Percentiles rank a stretch among this genome's conserved stretches.
Conservation (phyloP, 23 tunicate species). For the Halocynthia roretzi region DNA sequence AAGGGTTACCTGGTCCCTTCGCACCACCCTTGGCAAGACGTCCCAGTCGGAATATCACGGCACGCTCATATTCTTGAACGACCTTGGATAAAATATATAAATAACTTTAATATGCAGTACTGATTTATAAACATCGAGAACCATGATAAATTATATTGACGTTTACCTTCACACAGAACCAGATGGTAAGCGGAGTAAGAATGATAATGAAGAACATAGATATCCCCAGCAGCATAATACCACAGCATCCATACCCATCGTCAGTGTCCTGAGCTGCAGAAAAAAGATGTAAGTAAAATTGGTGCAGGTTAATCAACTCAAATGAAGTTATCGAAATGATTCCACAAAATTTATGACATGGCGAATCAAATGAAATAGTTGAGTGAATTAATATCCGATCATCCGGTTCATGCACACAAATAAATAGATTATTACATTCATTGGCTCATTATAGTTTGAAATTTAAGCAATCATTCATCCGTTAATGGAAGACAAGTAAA, state of each 20-base stretch:
- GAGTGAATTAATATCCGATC: too few species aligned
- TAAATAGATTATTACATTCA: too few species aligned
- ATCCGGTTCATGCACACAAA: too few species aligned
- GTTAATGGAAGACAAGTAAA: too few species aligned
- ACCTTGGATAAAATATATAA: slow-evolving; percentile 41
- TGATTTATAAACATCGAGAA: too few species aligned
- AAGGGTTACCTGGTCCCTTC: slow-evolving; percentile 78
- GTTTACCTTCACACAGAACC: slow-evolving; percentile 73
- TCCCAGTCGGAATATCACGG: slow-evolving; percentile 87
- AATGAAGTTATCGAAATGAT: too few species aligned
- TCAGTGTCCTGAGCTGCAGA: slow-evolving; percentile 58
- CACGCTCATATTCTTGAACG: slow-evolving; percentile 95
- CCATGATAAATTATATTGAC: not conserved
- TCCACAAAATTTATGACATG: too few species aligned
- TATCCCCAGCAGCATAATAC: slow-evolving; percentile 38
- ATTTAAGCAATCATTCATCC: too few species aligned
- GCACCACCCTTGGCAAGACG: slow-evolving; percentile 87
- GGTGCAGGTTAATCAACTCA: too few species aligned
- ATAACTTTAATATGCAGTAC: not conserved
- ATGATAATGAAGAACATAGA: slow-evolving; percentile 53
- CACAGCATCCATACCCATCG: slow-evolving; percentile 80
- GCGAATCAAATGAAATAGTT: too few species aligned
- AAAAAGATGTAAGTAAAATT: not conserved
- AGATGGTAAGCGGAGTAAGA: slow-evolving; percentile 68
- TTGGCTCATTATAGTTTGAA: too few species aligned